Evolutionary conservation across 1,140 invertebrate species (phyloP).

Genomic region (Drosophila tsacasi): DNA sequence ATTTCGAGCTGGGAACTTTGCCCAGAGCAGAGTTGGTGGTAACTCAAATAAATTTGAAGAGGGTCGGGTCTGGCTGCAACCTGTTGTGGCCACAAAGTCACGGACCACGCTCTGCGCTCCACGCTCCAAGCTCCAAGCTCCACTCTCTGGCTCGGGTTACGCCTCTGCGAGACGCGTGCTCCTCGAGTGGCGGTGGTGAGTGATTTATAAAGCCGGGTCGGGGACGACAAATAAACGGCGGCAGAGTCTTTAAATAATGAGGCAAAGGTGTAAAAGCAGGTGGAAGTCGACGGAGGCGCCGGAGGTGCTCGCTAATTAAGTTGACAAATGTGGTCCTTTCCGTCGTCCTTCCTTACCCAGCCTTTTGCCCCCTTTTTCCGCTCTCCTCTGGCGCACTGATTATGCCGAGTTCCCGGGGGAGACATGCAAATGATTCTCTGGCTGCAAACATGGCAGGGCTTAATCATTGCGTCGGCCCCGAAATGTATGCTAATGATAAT

Average conservation of each 20-base stretch:
- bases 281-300: slow-evolving; percentile 19
- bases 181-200: slow-evolving; percentile 13
- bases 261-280: slow-evolving; percentile 73
- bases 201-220: slow-evolving; percentile 46
- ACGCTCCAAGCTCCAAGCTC: background rate
- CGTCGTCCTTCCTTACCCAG: background rate
- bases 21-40: too few relatives aligned
- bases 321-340: slow-evolving; percentile 68
- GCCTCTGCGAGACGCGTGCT: background rate
- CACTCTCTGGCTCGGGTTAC: slow-evolving; percentile 7
- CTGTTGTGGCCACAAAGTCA: slow-evolving; percentile 25
- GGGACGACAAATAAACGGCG: slow-evolving; percentile 46
- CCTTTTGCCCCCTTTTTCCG: background rate
- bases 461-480: slow-evolving; percentile 32
- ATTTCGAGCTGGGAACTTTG: too few relatives aligned
- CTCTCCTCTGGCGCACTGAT: slow-evolving; percentile 23
- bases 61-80: too few relatives aligned
- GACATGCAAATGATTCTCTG: slow-evolving; percentile 53
- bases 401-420: slow-evolving; percentile 28
- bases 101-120: background rate
- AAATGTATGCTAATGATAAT: slow-evolving; percentile 21
- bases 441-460: slow-evolving; percentile 47
- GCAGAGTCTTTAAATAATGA: slow-evolving; percentile 66
- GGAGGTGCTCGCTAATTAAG: slow-evolving; percentile 64
- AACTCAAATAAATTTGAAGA: slow-evolving; percentile 5